Evolutionary conservation across 1,140 invertebrate species (phyloP).

Genomic region (Drosophila ficusphila): DNA sequence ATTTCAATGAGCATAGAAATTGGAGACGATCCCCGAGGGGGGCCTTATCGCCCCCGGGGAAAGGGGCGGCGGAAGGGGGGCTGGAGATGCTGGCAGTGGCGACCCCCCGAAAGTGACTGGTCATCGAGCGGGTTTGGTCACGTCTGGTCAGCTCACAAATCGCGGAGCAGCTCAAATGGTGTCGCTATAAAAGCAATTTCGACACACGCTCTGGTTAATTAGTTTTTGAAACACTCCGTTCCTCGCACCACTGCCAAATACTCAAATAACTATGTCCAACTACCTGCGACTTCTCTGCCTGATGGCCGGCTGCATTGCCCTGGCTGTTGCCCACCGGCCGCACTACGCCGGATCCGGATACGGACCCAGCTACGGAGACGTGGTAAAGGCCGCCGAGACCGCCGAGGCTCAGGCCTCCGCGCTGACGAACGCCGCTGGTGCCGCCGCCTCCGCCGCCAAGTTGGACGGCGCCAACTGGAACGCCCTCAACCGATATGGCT

Average conservation of each 20-base stretch:
- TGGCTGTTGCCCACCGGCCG: slow-evolving; percentile 38
- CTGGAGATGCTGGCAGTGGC: slow-evolving; percentile 29
- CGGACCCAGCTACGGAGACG: slow-evolving; percentile 33
- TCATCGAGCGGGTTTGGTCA: slow-evolving; percentile 61
- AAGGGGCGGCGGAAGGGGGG: slow-evolving; percentile 2
- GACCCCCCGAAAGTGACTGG: slow-evolving; percentile 55
- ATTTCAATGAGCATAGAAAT: slow-evolving; percentile 69
- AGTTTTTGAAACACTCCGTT: slow-evolving; percentile 64
- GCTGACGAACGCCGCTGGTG: slow-evolving; percentile 72
- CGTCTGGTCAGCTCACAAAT: slow-evolving; percentile 75
- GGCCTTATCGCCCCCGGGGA: slow-evolving; percentile 43
- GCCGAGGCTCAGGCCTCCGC: slow-evolving; percentile 75
- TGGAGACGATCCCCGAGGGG: slow-evolving; percentile 51
- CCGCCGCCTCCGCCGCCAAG: slow-evolving; percentile 73
- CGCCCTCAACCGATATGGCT: slow-evolving; percentile 69
- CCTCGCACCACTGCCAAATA: slow-evolving; percentile 55
- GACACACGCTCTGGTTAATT: slow-evolving; percentile 72
- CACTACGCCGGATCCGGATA: slow-evolving; percentile 19
- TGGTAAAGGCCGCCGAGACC: slow-evolving; percentile 47
- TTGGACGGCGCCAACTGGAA: slow-evolving; percentile 59
- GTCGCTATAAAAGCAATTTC: slow-evolving; percentile 82
- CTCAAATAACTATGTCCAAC: slow-evolving; percentile 52
- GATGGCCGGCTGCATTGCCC: slow-evolving; percentile 58
- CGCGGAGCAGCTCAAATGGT: slow-evolving; percentile 59
- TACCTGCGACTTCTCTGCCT: slow-evolving; percentile 66